These are phyloP conservation scores for Silurus aristotelis DNA, from an alignment of 2,797 vertebrate species.

Conservation along the genomic window DNA sequence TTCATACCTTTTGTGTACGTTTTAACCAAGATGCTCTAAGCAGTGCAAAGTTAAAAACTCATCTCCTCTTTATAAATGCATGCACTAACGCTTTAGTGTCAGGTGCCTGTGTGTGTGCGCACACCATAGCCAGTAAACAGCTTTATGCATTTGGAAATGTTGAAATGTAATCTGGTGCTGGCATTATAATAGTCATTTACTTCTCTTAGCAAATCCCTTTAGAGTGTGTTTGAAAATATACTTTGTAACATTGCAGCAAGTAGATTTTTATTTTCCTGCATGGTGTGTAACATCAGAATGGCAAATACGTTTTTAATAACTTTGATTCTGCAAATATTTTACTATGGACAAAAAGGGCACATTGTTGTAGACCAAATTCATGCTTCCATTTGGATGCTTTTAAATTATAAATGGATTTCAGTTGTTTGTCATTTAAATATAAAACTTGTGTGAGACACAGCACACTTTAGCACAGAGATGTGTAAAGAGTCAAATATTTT, in stretches of 20 bases:
- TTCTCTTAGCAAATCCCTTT: conserved; percentile 25
- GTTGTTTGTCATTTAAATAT: neutral
- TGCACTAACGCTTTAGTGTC: conserved; percentile 1
- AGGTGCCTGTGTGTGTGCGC: neutral
- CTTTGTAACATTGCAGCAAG: conserved; percentile 7
- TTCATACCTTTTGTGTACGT: neutral
- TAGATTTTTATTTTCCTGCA: neutral
- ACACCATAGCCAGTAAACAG: neutral
- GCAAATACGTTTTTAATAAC: neutral
- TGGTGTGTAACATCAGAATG: neutral
- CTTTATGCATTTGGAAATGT: conserved; percentile 12
- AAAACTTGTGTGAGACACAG: neutral
- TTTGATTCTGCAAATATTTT: conserved; percentile 13
- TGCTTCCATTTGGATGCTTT: conserved; percentile 11
- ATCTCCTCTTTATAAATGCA: neutral
- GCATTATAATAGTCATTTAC: conserved; percentile 22
- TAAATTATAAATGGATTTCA: neutral
- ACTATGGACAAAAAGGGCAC: conserved; percentile 17
- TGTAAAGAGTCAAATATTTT: conserved; percentile 63
- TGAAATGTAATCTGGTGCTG: neutral
- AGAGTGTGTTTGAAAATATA: neutral
- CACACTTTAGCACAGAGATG: conserved; percentile 45
- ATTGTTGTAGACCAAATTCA: neutral
- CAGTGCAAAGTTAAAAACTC: neutral
- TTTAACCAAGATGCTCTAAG: neutral